A percentile compares a stretch with the other conserved stretches of the same genome.
phyloP scores from a whole-genome alignment of 2,888 invertebrate species.

The Malthinus seriepunctatus region DNA sequence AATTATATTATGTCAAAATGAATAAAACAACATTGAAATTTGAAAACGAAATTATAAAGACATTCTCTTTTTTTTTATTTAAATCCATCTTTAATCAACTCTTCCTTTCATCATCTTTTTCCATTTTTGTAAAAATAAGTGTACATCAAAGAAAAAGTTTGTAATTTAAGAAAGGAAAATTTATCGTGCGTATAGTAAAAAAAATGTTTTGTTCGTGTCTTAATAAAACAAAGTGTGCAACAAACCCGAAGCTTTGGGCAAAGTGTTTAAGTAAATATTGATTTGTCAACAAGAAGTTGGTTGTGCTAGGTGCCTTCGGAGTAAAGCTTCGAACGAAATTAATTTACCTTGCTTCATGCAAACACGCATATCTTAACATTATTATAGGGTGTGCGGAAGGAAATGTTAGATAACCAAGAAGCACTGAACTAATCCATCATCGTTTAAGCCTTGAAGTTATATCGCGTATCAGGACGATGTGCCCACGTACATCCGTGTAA shows the following conservation, averaged over 20 bases:
- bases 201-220: too few species aligned
- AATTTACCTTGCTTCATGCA: slow-evolving; percentile 18
- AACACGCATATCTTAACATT: slow-evolving; percentile 19
- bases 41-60: too few species aligned
- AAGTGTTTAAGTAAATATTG: slow-evolving; percentile 15
- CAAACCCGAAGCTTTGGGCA: slow-evolving; percentile 1
- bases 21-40: too few species aligned
- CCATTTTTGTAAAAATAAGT: too few species aligned
- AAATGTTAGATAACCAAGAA: slow-evolving; percentile 14
- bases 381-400: slow-evolving; percentile 9
- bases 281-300: slow-evolving; percentile 7
- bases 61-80: too few species aligned
- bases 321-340: slow-evolving; percentile 11
- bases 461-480: slow-evolving; percentile 7
- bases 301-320: slow-evolving; percentile 6
- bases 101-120: too few species aligned
- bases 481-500: slow-evolving; percentile 11
- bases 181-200: too few species aligned
- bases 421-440: slow-evolving; percentile 19
- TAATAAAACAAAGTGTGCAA: slow-evolving; percentile 3
- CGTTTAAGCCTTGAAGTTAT: slow-evolving; percentile 7
- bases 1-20: too few species aligned
- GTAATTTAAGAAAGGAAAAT: too few species aligned
- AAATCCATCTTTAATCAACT: too few species aligned
- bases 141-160: too few species aligned